Percentiles rank a stretch among this genome's conserved stretches.
Conservation (phyloP, 2,888 invertebrate species). For the Nesidiocoris tenuis region DNA sequence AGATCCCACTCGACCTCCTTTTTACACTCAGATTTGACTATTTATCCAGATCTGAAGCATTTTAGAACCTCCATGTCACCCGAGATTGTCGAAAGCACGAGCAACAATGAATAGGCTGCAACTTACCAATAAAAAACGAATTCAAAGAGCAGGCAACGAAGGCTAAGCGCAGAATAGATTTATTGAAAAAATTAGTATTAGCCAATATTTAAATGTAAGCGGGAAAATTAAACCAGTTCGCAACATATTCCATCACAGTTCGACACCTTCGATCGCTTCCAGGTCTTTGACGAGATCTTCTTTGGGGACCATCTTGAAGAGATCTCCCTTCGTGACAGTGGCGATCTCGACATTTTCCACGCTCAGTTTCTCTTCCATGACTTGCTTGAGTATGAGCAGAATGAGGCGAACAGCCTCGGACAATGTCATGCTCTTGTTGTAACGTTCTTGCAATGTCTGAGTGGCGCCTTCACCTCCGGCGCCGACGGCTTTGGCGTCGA, state of each 20-base stretch:
- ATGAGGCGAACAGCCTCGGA: slow-evolving; percentile 89
- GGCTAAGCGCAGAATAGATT: not conserved
- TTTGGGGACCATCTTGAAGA: slow-evolving; percentile 87
- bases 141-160: not conserved
- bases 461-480: slow-evolving; percentile 99
- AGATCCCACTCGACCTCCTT: no score
- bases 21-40: no score
- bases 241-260: slow-evolving; percentile 20
- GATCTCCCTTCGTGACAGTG: slow-evolving; percentile 75
- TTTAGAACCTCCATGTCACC: no score
- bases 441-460: slow-evolving; percentile 74
- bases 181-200: slow-evolving; percentile 13
- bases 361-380: slow-evolving; percentile 98
- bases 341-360: slow-evolving; percentile 97
- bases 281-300: slow-evolving; percentile 65
- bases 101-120: no score
- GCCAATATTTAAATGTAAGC: not conserved
- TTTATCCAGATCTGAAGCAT: no score
- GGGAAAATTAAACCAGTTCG: not conserved
- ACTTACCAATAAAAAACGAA: no score
- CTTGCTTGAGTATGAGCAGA: slow-evolving; percentile 93
- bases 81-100: no score
- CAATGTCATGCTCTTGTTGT: slow-evolving; percentile 65
- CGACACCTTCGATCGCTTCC: slow-evolving; percentile 41
- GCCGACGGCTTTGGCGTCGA: slow-evolving; percentile 98